A percentile compares a stretch with the other conserved stretches of the same genome.
Evolutionary conservation across 2,888 invertebrate species (phyloP).

Genomic region (Dicyrtomina minuta): DNA sequence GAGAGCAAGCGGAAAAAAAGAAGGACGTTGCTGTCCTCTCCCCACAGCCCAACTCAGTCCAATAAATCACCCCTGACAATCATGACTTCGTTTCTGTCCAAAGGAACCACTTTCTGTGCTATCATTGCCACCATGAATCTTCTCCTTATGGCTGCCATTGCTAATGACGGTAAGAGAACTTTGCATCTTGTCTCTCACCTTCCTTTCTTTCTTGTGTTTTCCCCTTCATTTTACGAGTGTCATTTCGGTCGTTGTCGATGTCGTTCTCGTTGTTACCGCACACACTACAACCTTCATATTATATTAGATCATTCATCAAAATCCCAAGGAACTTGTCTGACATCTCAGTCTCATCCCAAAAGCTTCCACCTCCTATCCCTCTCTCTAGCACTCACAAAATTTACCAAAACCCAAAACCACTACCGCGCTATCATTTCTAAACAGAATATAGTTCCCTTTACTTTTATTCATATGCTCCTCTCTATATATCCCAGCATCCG

Average conservation of each 20-base stretch:
- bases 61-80: slow-evolving; percentile 35
- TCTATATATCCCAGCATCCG: not conserved
- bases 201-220: not conserved
- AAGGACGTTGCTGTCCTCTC: slow-evolving; percentile 1
- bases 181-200: slow-evolving; percentile 16
- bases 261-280: no score
- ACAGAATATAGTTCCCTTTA: not conserved
- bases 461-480: not conserved
- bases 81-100: slow-evolving; percentile 50
- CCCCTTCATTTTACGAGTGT: not conserved
- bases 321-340: not conserved
- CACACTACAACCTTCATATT: slow-evolving; percentile 1
- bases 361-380: not conserved
- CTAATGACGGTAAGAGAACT: slow-evolving; percentile 53
- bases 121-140: slow-evolving; percentile 53
- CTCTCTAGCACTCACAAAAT: not conserved
- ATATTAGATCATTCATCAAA: slow-evolving; percentile 28
- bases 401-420: no score
- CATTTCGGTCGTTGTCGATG: not conserved
- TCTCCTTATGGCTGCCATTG: slow-evolving; percentile 53
- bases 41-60: slow-evolving; percentile 9
- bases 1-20: no score
- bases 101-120: slow-evolving; percentile 50
- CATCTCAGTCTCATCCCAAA: not conserved
- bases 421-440: not conserved